phyloP scores from a whole-genome alignment of 2,113 vertebrate genomes.

The Crocuta crocuta region DNA sequence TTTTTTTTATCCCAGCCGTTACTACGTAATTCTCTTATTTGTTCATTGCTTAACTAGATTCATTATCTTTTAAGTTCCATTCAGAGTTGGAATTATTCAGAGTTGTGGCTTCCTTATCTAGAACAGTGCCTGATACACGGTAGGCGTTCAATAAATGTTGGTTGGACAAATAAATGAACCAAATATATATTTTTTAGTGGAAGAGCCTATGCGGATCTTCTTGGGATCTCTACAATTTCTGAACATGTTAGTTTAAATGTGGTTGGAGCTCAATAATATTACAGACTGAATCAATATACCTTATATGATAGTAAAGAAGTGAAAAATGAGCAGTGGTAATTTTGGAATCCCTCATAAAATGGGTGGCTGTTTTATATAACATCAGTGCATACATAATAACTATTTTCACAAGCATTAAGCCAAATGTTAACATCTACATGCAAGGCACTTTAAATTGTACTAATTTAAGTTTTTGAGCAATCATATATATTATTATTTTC shows the following conservation, averaged over 20 bases:
- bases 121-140: neutral
- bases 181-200: neutral
- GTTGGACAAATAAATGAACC: neutral
- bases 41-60: neutral
- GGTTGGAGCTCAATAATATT: neutral
- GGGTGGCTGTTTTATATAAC: neutral
- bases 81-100: neutral
- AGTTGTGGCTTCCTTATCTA: neutral
- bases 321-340: neutral
- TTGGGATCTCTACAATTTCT: neutral
- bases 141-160: neutral
- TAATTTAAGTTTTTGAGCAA: conserved; percentile 13
- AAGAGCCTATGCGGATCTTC: neutral
- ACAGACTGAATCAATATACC: neutral
- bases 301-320: neutral
- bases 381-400: neutral
- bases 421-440: neutral
- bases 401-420: neutral
- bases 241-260: neutral
- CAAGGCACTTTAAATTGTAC: neutral
- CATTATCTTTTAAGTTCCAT: neutral
- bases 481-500: neutral
- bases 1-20: neutral
- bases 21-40: neutral
- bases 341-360: neutral